Percentiles rank a stretch among this genome's conserved stretches.
These are phyloP conservation scores for Euthynnus affinis DNA, from an alignment of 2,797 vertebrate species.

Conservation along the genomic window DNA sequence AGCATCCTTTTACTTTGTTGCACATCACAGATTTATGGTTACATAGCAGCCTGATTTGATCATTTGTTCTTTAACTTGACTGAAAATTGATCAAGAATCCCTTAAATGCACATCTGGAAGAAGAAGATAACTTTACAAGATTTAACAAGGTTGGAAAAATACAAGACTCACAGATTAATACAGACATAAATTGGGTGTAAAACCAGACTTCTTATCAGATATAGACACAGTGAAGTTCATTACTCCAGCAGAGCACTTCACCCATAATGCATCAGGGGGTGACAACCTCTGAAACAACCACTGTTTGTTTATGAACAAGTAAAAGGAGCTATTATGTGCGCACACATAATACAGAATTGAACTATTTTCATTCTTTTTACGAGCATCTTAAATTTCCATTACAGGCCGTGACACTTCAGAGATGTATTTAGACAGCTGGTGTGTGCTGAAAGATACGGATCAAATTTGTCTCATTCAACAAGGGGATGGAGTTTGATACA, in stretches of 20 bases:
- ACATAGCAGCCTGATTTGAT: slow-evolving; percentile 36
- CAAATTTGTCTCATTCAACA: slow-evolving; percentile 60
- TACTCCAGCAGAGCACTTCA: slow-evolving; percentile 44
- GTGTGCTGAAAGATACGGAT: slow-evolving; percentile 54
- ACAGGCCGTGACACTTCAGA: slow-evolving; percentile 27
- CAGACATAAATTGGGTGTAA: slow-evolving; percentile 57
- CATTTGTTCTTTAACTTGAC: slow-evolving; percentile 34
- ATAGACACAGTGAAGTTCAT: slow-evolving; percentile 55
- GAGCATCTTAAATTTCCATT: slow-evolving; percentile 29
- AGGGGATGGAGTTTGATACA: slow-evolving; percentile 57
- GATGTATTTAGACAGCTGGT: slow-evolving; percentile 41
- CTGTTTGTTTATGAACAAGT: slow-evolving; percentile 54
- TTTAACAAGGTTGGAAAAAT: slow-evolving; percentile 49
- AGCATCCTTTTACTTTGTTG: background rate
- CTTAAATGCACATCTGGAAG: slow-evolving; percentile 49
- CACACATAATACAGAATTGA: slow-evolving; percentile 34
- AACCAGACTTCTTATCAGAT: slow-evolving; percentile 64
- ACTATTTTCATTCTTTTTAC: slow-evolving; percentile 27
- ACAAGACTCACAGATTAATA: slow-evolving; percentile 54
- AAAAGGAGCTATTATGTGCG: slow-evolving; percentile 25
- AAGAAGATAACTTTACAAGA: slow-evolving; percentile 41
- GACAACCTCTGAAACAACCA: slow-evolving; percentile 49
- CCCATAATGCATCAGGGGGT: slow-evolving; percentile 41
- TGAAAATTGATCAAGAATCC: slow-evolving; percentile 41
- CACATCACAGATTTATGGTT: slow-evolving; percentile 2